These are phyloP conservation scores for Aethina tumida DNA, from an alignment of 1,140 invertebrate genomes.

Conservation along the genomic window DNA sequence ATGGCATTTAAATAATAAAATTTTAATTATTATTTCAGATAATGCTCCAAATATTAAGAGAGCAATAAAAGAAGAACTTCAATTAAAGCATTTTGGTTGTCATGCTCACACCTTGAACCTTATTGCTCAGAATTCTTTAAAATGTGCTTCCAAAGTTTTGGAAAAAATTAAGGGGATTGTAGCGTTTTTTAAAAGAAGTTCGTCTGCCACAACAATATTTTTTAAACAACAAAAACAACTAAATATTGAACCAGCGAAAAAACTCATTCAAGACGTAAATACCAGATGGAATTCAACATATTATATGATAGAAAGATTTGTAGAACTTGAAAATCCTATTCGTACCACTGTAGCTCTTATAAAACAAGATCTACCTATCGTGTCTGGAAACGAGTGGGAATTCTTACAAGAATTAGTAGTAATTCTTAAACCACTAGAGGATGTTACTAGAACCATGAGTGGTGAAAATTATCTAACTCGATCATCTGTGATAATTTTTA, in stretches of 20 bases:
- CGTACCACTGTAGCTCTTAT: constrained; percentile 11
- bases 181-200: constrained; percentile 10
- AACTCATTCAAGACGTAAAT: constrained; percentile 8
- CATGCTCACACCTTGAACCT: constrained; percentile 14
- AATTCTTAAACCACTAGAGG: constrained; percentile 16
- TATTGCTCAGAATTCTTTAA: constrained; percentile 7
- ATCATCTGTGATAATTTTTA: constrained; percentile 11
- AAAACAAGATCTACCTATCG: constrained; percentile 6
- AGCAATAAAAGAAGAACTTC: constrained; percentile 10
- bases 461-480: constrained; percentile 14
- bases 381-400: constrained; percentile 13
- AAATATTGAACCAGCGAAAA: neutral
- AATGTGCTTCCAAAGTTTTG: constrained; percentile 6
- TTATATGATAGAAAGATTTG: constrained; percentile 15
- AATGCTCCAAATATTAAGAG: constrained; percentile 15
- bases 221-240: constrained; percentile 10
- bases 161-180: constrained; percentile 14
- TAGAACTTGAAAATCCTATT: constrained; percentile 17
- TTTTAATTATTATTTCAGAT: constrained; percentile 12
- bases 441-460: constrained; percentile 12
- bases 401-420: constrained; percentile 13
- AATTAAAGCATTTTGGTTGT: constrained; percentile 13
- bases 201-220: constrained; percentile 10
- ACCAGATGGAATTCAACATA: constrained; percentile 15
- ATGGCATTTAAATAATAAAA: constrained; percentile 9